phyloP scores from a whole-genome alignment of 2,797 vertebrate genomes.

The Poeciliopsis presidionis region DNA sequence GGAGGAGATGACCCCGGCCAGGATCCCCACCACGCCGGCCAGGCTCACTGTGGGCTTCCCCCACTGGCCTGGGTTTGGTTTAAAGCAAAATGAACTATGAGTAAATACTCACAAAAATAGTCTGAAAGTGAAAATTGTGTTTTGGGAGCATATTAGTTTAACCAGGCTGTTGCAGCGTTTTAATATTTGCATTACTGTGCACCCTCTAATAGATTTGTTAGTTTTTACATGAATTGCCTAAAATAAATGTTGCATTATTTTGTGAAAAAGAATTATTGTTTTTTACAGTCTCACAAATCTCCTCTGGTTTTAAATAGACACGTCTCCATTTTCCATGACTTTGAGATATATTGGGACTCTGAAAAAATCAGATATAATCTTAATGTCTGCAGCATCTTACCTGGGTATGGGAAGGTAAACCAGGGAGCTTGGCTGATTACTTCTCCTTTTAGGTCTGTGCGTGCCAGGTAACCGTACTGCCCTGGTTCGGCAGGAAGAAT shows the following conservation, averaged over 20 bases:
- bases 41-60: conserved; percentile 91
- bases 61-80: conserved; percentile 89
- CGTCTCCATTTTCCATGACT: neutral
- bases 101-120: neutral
- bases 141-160: neutral
- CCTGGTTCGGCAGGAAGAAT: conserved; percentile 82
- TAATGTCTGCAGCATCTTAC: conserved; percentile 66
- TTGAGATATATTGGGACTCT: neutral
- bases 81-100: neutral
- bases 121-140: neutral
- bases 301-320: neutral
- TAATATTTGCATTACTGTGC: neutral
- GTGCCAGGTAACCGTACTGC: conserved; percentile 87
- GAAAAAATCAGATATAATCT: neutral
- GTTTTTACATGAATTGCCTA: neutral
- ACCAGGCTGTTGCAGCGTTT: neutral
- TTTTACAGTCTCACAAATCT: neutral
- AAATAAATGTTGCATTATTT: neutral
- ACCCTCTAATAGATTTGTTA: neutral
- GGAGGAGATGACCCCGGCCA: conserved; percentile 93
- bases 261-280: neutral
- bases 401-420: conserved; percentile 95
- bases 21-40: conserved; percentile 92
- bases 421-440: conserved; percentile 88
- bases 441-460: conserved; percentile 88